phyloP scores from a whole-genome alignment of 2,113 vertebrate genomes.

The Numida meleagris region DNA sequence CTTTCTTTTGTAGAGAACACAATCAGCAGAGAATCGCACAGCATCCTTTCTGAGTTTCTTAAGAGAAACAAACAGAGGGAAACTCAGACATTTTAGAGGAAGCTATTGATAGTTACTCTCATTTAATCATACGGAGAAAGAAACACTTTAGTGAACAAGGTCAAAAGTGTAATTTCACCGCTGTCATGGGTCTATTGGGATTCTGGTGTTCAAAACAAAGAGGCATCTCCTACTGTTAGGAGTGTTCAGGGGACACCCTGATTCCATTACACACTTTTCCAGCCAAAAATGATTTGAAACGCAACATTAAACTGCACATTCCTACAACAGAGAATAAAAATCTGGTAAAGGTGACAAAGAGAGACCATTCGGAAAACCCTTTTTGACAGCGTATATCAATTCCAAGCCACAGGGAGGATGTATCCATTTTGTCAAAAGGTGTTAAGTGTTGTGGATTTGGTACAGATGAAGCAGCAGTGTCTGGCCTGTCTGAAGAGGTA shows the following conservation, averaged over 20 bases:
- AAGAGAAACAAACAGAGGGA: not conserved
- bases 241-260: slow-evolving; percentile 64
- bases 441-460: slow-evolving; percentile 23
- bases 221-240: slow-evolving; percentile 39
- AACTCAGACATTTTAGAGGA: slow-evolving; percentile 12
- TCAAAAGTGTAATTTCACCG: slow-evolving; percentile 57
- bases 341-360: slow-evolving; percentile 70
- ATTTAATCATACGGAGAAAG: slow-evolving; percentile 60
- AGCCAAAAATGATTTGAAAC: slow-evolving; percentile 70
- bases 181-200: slow-evolving; percentile 43
- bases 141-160: slow-evolving; percentile 53
- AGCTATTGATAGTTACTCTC: not conserved
- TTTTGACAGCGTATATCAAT: slow-evolving; percentile 69
- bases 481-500: slow-evolving; percentile 44
- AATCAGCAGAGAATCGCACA: not conserved
- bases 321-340: slow-evolving; percentile 67
- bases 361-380: slow-evolving; percentile 58
- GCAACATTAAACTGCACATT: slow-evolving; percentile 72
- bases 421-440: slow-evolving; percentile 59
- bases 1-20: not conserved
- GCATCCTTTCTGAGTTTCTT: not conserved
- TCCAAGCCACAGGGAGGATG: slow-evolving; percentile 46
- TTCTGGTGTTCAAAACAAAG: slow-evolving; percentile 52
- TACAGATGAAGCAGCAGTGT: not conserved
- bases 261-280: slow-evolving; percentile 73